Evolutionary conservation across 2,797 vertebrate genomes (phyloP).

Genomic region (Poecile montanus): DNA sequence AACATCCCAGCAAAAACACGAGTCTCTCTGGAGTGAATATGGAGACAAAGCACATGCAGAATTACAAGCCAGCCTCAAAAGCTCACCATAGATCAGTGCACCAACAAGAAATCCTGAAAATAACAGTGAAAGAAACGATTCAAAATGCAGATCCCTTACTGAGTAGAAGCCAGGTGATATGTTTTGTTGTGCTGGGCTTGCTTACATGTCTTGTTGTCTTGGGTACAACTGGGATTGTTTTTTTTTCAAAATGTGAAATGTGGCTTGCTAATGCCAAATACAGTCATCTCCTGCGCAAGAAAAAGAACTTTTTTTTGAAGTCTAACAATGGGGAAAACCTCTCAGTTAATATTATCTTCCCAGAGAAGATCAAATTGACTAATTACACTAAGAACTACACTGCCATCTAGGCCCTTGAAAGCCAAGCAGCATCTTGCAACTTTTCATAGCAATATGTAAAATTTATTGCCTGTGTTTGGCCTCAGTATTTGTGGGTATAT

Average conservation of each 20-base stretch:
- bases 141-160: constrained; percentile 80
- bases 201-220: constrained; percentile 92
- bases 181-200: constrained; percentile 90
- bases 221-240: constrained; percentile 88
- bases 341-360: constrained; percentile 91
- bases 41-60: constrained; percentile 64
- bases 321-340: constrained; percentile 78
- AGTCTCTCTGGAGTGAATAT: constrained; percentile 41
- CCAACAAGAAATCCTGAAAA: constrained; percentile 86
- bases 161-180: constrained; percentile 89
- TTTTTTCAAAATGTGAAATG: constrained; percentile 90
- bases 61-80: constrained; percentile 80
- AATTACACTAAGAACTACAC: constrained; percentile 86
- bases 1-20: constrained; percentile 54
- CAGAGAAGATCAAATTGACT: constrained; percentile 89
- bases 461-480: constrained; percentile 5
- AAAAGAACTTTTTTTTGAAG: constrained; percentile 86
- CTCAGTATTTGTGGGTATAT: constrained; percentile 5
- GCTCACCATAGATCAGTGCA: constrained; percentile 82
- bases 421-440: background rate
- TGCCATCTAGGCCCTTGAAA: constrained; percentile 77
- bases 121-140: constrained; percentile 88
- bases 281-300: constrained; percentile 85
- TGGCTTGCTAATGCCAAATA: constrained; percentile 92
- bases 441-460: background rate